Evolutionary conservation across 1,140 invertebrate genomes (phyloP).

Genomic region (Drosophila lacteicornis): DNA sequence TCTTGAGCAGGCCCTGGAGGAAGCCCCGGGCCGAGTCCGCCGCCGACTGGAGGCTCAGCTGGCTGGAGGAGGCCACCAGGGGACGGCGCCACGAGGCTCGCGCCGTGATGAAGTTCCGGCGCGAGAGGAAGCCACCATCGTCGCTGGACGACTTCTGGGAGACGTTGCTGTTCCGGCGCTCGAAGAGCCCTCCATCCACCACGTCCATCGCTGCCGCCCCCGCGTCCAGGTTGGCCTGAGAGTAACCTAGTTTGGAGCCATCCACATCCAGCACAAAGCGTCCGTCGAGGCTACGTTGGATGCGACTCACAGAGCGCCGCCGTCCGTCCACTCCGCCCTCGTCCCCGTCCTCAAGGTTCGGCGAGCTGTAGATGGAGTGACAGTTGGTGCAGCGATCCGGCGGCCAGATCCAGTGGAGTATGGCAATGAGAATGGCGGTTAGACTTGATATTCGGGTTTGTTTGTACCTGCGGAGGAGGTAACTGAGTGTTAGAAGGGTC

Average conservation of each 20-base stretch:
- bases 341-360: conserved; percentile 67
- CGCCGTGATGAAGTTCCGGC: conserved; percentile 79
- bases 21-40: conserved; percentile 77
- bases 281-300: conserved; percentile 90
- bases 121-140: conserved; percentile 92
- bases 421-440: conserved; percentile 88
- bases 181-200: conserved; percentile 83
- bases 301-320: conserved; percentile 85
- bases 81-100: conserved; percentile 89
- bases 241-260: conserved; percentile 50
- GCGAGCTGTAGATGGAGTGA: conserved; percentile 83
- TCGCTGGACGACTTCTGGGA: conserved; percentile 91
- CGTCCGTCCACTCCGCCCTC: conserved; percentile 26
- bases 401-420: conserved; percentile 89
- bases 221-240: conserved; percentile 36
- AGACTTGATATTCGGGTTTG: conserved; percentile 97
- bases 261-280: conserved; percentile 88
- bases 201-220: conserved; percentile 52
- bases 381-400: conserved; percentile 87
- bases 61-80: conserved; percentile 88
- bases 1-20: conserved; percentile 70
- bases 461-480: conserved; percentile 90
- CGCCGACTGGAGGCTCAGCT: conserved; percentile 87
- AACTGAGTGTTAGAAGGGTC: background rate
- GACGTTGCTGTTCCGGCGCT: conserved; percentile 87